A percentile compares a stretch with the other conserved stretches of the same genome.
phyloP scores from a whole-genome alignment of 1,140 invertebrate species.

The Temnothorax nylanderi region DNA sequence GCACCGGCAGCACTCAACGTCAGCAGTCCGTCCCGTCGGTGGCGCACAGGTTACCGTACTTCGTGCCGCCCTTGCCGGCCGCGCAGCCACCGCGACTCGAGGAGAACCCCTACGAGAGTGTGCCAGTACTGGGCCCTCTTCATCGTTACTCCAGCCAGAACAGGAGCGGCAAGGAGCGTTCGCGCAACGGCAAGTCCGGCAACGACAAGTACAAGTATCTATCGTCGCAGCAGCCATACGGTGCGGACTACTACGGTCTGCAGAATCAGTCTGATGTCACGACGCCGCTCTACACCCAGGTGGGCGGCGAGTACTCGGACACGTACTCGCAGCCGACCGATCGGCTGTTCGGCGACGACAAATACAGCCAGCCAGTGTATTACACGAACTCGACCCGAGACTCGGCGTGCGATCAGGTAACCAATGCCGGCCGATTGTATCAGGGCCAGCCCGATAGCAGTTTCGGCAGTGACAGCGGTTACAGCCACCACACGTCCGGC shows the following conservation, averaged over 20 bases:
- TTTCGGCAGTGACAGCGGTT: slow-evolving; percentile 89
- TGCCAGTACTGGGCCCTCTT: slow-evolving; percentile 86
- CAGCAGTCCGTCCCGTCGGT: slow-evolving; percentile 82
- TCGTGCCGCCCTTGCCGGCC: slow-evolving; percentile 84
- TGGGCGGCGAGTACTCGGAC: slow-evolving; percentile 69
- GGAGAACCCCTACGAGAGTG: slow-evolving; percentile 86
- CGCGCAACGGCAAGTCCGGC: slow-evolving; percentile 40
- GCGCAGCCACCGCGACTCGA: slow-evolving; percentile 76
- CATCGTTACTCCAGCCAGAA: slow-evolving; percentile 80
- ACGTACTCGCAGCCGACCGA: slow-evolving; percentile 73
- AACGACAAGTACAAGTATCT: slow-evolving; percentile 75
- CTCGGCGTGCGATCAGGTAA: slow-evolving; percentile 57
- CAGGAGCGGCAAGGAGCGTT: slow-evolving; percentile 75
- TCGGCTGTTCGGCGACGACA: slow-evolving; percentile 78
- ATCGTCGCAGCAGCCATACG: slow-evolving; percentile 15
- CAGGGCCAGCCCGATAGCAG: slow-evolving; percentile 86
- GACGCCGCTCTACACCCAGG: slow-evolving; percentile 74
- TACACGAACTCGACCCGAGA: slow-evolving; percentile 68
- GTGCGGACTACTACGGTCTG: slow-evolving; percentile 77
- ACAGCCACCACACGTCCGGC: slow-evolving; percentile 89
- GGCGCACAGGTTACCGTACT: slow-evolving; percentile 85
- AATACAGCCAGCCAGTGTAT: slow-evolving; percentile 77
- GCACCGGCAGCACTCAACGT: slow-evolving; percentile 75
- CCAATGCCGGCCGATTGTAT: slow-evolving; percentile 76
- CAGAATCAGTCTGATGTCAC: slow-evolving; percentile 73